These are phyloP conservation scores for Aurelia sp. DNA, from an alignment of 30 jellyfish, hydroid and myxozoan species.

Conservation along the genomic window DNA sequence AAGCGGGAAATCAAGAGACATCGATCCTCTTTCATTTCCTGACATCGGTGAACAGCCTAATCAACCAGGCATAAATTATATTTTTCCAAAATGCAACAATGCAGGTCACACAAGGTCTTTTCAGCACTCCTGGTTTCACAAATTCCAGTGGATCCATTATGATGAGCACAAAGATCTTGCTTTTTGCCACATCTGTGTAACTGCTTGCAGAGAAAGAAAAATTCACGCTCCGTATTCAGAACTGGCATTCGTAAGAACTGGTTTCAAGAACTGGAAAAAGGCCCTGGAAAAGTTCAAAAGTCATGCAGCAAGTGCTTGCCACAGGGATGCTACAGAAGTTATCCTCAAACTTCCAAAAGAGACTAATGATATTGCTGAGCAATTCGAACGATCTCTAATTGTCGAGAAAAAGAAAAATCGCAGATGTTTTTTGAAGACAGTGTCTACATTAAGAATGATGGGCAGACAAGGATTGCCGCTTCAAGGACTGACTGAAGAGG, in stretches of 20 bases:
- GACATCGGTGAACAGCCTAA: background rate
- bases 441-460: no score
- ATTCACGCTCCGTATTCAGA: conserved; percentile 1
- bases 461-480: no score
- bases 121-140: conserved; percentile 3
- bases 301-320: conserved; percentile 10
- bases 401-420: no score
- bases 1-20: background rate
- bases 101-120: background rate
- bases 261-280: conserved; percentile 4
- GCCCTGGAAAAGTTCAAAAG: conserved; percentile 3
- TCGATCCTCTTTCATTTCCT: conserved; percentile 1
- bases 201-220: conserved; percentile 9
- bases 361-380: no score
- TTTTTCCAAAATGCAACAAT: background rate
- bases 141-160: conserved; percentile 4
- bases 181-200: conserved; percentile 4
- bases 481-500: no score
- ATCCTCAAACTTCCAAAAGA: no score
- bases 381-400: no score
- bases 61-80: conserved; percentile 3
- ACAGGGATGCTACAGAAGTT: background rate
- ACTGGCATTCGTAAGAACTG: conserved; percentile 1
- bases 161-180: conserved; percentile 13
- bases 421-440: no score